Evolutionary conservation across 1,140 invertebrate genomes (phyloP).

Genomic region (Octopus bimaculoides): DNA sequence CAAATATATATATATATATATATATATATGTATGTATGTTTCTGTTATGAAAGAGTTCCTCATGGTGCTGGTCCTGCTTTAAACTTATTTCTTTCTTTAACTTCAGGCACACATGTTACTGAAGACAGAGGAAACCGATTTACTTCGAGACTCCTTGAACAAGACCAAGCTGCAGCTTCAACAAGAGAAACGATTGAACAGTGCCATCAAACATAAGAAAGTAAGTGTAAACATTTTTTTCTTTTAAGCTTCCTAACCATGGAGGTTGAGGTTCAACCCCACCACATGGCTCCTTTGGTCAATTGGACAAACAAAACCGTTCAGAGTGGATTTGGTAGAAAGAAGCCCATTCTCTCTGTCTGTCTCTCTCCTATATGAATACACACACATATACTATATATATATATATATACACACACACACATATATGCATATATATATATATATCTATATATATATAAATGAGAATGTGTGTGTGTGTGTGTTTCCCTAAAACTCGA

Average conservation of each 20-base stretch:
- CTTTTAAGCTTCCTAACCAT: not conserved
- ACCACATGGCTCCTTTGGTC: too few species aligned
- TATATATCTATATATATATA: too few species aligned
- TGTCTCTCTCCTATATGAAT: too few species aligned
- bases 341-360: too few species aligned
- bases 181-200: constrained; percentile 55
- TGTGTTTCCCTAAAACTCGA: too few species aligned
- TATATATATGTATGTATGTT: not conserved
- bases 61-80: not conserved
- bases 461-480: too few species aligned
- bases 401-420: too few species aligned
- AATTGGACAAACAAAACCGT: too few species aligned
- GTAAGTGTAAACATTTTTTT: constrained; percentile 26
- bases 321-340: too few species aligned
- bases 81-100: not conserved
- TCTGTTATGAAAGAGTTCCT: not conserved
- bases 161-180: constrained; percentile 49
- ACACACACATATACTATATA: too few species aligned
- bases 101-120: not conserved
- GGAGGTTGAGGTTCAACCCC: too few species aligned
- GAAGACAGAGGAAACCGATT: constrained; percentile 51
- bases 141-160: constrained; percentile 51
- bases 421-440: too few species aligned
- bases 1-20: not conserved
- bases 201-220: constrained; percentile 56